Conservation (phyloP, 1,140 invertebrate species). For the Drosophila teissieri region DNA sequence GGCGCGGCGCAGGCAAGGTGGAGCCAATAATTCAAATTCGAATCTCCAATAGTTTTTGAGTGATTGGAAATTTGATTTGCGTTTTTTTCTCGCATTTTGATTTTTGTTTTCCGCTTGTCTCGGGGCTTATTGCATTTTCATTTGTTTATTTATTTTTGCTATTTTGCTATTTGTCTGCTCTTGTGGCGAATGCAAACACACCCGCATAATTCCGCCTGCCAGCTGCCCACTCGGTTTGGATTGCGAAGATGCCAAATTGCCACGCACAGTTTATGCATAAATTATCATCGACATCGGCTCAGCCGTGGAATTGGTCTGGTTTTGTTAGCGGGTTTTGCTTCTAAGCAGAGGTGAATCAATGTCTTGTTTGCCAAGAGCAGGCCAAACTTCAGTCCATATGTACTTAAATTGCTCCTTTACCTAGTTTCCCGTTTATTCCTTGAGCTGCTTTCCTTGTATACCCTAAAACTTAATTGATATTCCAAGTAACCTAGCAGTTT, state of each 20-base stretch:
- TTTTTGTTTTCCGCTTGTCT: slow-evolving; percentile 53
- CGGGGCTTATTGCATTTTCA: slow-evolving; percentile 67
- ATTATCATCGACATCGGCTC: slow-evolving; percentile 40
- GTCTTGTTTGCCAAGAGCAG: not conserved
- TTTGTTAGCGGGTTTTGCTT: slow-evolving; percentile 25
- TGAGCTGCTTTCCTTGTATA: no score
- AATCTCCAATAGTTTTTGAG: slow-evolving; percentile 75
- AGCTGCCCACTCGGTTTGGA: slow-evolving; percentile 43
- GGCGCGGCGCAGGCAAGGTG: slow-evolving; percentile 35
- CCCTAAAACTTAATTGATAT: not conserved
- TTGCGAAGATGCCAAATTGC: slow-evolving; percentile 59
- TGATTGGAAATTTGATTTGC: slow-evolving; percentile 78
- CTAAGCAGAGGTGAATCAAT: not conserved
- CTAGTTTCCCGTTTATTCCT: no score
- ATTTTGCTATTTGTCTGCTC: not conserved
- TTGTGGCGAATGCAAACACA: slow-evolving; percentile 46
- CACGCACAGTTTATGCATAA: slow-evolving; percentile 64
- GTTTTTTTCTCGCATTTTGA: slow-evolving; percentile 5
- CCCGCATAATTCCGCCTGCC: slow-evolving; percentile 62
- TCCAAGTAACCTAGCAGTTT: not conserved
- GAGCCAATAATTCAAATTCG: slow-evolving; percentile 79
- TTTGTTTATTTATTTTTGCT: slow-evolving; percentile 34
- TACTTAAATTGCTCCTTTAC: not conserved
- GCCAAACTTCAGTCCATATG: not conserved
- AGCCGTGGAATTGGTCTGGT: slow-evolving; percentile 29